Evolutionary conservation across 2,797 vertebrate genomes (phyloP).

Genomic region (Microtus agrestis): DNA sequence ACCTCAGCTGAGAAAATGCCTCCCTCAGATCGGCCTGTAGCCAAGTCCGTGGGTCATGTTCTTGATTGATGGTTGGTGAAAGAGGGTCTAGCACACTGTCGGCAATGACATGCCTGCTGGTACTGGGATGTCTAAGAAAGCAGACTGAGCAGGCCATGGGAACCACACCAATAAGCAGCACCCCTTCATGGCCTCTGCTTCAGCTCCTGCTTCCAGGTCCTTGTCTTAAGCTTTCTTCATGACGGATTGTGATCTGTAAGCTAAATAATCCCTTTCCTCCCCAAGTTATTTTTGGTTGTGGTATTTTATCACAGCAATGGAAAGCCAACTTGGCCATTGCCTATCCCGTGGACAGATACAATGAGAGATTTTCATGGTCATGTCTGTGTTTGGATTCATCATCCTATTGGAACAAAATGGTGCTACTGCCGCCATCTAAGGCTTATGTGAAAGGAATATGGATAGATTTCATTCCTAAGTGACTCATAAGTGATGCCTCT

Average conservation of each 20-base stretch:
- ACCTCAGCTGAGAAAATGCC: neutral
- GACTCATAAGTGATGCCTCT: neutral
- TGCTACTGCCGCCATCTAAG: neutral
- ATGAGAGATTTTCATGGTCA: neutral
- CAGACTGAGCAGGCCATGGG: neutral
- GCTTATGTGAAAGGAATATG: constrained; percentile 14
- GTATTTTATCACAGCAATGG: neutral
- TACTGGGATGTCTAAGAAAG: neutral
- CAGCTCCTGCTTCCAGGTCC: neutral
- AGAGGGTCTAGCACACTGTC: neutral
- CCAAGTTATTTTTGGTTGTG: neutral
- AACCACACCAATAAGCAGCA: neutral
- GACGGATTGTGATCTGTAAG: neutral
- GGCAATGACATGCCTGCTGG: no score
- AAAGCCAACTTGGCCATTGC: neutral
- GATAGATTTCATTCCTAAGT: neutral
- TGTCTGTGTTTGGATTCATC: neutral
- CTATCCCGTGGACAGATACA: neutral
- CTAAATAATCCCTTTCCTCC: neutral
- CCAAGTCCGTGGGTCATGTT: neutral
- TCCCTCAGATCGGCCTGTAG: neutral
- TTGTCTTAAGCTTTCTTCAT: neutral
- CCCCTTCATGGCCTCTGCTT: neutral
- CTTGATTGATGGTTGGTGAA: neutral
- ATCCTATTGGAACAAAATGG: neutral